A percentile compares a stretch with the other conserved stretches of the same genome.
Conservation (phyloP, 1,140 invertebrate genomes). For the Hylyphantes graminicola region DNA sequence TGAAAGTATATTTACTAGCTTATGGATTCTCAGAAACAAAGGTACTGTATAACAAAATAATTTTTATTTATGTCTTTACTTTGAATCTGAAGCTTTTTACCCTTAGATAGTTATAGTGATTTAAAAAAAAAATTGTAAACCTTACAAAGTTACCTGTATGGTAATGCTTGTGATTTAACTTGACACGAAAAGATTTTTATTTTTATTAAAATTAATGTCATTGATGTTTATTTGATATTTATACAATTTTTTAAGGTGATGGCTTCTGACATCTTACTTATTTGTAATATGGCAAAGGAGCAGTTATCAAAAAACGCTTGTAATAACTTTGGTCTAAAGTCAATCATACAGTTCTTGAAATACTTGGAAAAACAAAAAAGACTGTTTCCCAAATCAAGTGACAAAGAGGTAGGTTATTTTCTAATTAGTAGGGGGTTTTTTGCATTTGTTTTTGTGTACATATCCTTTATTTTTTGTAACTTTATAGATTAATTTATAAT, state of each 20-base stretch:
- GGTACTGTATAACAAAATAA: conserved; percentile 61
- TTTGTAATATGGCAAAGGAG: conserved; percentile 64
- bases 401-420: conserved; percentile 84
- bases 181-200: too few relatives aligned
- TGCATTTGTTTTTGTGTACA: too few relatives aligned
- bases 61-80: conserved; percentile 2
- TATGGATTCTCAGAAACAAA: conserved; percentile 80
- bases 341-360: conserved; percentile 88
- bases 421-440: not conserved
- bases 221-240: not conserved
- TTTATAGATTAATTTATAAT: too few relatives aligned
- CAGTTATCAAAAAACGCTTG: conserved; percentile 86
- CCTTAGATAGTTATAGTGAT: not conserved
- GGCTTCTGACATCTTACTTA: conserved; percentile 69
- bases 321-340: conserved; percentile 96
- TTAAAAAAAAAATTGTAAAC: not conserved
- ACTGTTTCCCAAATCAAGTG: conserved; percentile 76
- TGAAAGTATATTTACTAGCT: conserved; percentile 84
- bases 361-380: conserved; percentile 85
- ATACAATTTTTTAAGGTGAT: conserved; percentile 59
- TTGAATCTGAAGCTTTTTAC: not conserved
- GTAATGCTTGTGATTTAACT: too few relatives aligned
- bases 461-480: too few relatives aligned
- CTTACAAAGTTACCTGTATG: not conserved
- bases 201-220: not conserved